Percentiles rank a stretch among this genome's conserved stretches.
These are phyloP conservation scores for Platypus cylindrus DNA, from an alignment of 2,888 invertebrate genomes.

Conservation along the genomic window DNA sequence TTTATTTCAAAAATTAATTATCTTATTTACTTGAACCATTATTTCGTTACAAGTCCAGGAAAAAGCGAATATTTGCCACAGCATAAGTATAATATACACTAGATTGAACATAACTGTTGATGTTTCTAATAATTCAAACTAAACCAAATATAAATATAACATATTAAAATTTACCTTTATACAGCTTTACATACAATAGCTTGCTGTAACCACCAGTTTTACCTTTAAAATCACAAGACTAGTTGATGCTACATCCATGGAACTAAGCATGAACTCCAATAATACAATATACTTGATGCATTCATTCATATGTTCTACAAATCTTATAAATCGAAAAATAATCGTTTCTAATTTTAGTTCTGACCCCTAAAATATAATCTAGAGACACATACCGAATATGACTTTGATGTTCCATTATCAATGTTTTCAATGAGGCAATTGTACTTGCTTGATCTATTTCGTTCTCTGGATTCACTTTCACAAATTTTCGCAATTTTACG, in stretches of 20 bases:
- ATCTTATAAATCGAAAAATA: too few species aligned
- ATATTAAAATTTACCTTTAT: background rate
- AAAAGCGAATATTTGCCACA: background rate
- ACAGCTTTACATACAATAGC: background rate
- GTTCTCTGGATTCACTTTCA: background rate
- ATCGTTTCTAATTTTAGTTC: too few species aligned
- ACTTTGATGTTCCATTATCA: constrained; percentile 1
- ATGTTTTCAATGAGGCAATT: background rate
- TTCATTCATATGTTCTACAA: too few species aligned
- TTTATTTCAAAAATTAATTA: too few species aligned
- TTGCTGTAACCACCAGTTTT: background rate
- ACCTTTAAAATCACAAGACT: constrained; percentile 2
- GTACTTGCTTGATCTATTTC: background rate
- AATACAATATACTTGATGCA: constrained; percentile 3
- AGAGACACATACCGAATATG: constrained; percentile 1
- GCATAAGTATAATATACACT: background rate
- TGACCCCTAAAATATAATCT: too few species aligned
- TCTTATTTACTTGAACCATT: background rate
- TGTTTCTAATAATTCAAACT: background rate
- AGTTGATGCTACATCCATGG: constrained; percentile 6
- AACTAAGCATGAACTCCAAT: constrained; percentile 6
- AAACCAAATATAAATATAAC: background rate
- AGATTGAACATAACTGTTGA: background rate
- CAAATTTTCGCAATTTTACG: constrained; percentile 1
- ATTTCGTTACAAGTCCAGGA: constrained; percentile 1